phyloP scores from a whole-genome alignment of 2,888 invertebrate genomes.

The Plemyria rubiginata region DNA sequence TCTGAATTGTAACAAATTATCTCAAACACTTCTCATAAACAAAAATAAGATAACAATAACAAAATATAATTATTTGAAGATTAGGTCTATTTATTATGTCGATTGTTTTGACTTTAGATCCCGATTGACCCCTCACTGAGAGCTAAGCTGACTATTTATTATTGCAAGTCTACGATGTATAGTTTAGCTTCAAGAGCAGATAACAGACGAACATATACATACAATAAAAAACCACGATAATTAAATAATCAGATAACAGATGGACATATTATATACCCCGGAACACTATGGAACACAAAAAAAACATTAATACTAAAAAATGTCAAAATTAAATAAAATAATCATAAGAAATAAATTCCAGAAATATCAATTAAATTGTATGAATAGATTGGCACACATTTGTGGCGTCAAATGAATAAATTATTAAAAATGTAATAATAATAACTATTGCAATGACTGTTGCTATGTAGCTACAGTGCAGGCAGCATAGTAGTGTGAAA shows the following conservation, averaged over 20 bases:
- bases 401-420: constrained; percentile 2
- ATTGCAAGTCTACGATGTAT: not conserved
- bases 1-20: constrained; percentile 14
- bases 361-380: constrained; percentile 3
- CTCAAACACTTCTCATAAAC: constrained; percentile 14
- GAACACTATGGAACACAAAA: no score
- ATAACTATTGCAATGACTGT: not conserved
- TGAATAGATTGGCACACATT: constrained; percentile 15
- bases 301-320: no score
- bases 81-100: no score
- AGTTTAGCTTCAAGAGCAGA: not conserved
- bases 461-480: not conserved
- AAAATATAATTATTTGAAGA: no score
- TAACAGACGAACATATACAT: no score
- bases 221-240: no score
- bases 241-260: no score
- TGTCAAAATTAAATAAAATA: not conserved
- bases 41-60: constrained; percentile 23
- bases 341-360: not conserved
- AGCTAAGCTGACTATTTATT: not conserved
- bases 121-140: no score
- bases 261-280: no score
- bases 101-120: no score
- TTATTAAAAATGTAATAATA: not conserved
- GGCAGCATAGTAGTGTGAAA: not conserved